phyloP scores from a whole-genome alignment of 2,888 invertebrate species.

The Melinaea menophilus region DNA sequence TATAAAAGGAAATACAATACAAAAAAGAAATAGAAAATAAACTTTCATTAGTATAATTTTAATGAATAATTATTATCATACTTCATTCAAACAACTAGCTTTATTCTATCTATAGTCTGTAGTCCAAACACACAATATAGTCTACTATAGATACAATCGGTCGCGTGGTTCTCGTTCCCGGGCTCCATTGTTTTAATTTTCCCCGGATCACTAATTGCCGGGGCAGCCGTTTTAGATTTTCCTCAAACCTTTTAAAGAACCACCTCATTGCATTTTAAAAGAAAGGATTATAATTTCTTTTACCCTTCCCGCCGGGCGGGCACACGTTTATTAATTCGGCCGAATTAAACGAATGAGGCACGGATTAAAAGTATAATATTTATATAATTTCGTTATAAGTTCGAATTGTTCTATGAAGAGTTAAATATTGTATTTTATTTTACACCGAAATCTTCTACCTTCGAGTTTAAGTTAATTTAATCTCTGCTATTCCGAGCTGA shows the following conservation, averaged over 20 bases:
- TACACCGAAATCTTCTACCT: background rate
- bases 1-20: no score
- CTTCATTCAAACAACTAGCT: no score
- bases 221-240: constrained; percentile 70
- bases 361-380: background rate
- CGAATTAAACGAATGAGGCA: constrained; percentile 43
- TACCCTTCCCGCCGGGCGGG: constrained; percentile 54
- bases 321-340: constrained; percentile 68
- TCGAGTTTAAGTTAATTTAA: background rate
- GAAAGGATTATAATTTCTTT: constrained; percentile 76
- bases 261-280: constrained; percentile 78
- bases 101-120: no score
- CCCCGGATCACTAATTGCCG: constrained; percentile 72
- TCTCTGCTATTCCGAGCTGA: background rate
- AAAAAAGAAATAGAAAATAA: no score
- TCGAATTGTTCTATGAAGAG: background rate
- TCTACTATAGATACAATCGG: constrained; percentile 24
- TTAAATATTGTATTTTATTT: background rate
- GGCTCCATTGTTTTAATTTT: constrained; percentile 73
- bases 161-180: constrained; percentile 43
- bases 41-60: no score
- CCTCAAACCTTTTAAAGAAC: constrained; percentile 74
- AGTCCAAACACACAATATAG: no score
- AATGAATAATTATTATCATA: no score
- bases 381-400: background rate